Evolutionary conservation across 1,140 invertebrate genomes (phyloP), one percentile per base, ranked within the genome.

Genomic region (Drosophila sp.): DNA sequence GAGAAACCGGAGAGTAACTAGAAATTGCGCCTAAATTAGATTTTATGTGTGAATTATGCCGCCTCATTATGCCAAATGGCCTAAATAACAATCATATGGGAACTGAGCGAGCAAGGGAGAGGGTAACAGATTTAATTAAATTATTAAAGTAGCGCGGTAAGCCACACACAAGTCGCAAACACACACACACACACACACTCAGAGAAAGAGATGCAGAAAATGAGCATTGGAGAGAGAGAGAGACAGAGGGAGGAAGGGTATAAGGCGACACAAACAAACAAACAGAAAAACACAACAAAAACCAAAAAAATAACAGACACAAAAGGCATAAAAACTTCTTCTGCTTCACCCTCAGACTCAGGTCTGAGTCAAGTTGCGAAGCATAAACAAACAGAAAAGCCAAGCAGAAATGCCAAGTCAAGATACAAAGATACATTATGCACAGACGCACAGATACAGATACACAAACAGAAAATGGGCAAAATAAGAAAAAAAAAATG

Each of bases 41-140:
- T 79, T 86, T 86, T 79, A 86, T 86, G 72, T 73, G 82, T 60
- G 84, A 82, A 86, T 86, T 87, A 86, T 86, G 71, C 82, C 66
- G 83, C 83, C 82, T 86, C 79, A 86, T 87, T 86, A 86, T 87
- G 72, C 83, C 79, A 71, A 86, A 86, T 81, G 83, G 69, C 83
- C 83, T 67, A 76, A 76, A 86, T 87, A 85, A 85, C 82, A 85
- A 87, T 85, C 83, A 82, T 82, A 87, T 79, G 70, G 66, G 75
- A 56, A 70, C 56, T 76, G 60, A 65, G 56, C 4, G 55, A 38
- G n/a, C 6, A n/a, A 25, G n/a, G 7, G 17, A 44, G 11, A 47
- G 62, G 62, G 47, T 41, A 57, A 78, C 69, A 69, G 80, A 87
- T 86, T 87, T 87, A 86, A 86, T 87, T 87, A 87, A 86, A 86